Base-by-base conservation (phyloP, 2,888 invertebrate genomes). In the Amphipoea oculea region DNA sequence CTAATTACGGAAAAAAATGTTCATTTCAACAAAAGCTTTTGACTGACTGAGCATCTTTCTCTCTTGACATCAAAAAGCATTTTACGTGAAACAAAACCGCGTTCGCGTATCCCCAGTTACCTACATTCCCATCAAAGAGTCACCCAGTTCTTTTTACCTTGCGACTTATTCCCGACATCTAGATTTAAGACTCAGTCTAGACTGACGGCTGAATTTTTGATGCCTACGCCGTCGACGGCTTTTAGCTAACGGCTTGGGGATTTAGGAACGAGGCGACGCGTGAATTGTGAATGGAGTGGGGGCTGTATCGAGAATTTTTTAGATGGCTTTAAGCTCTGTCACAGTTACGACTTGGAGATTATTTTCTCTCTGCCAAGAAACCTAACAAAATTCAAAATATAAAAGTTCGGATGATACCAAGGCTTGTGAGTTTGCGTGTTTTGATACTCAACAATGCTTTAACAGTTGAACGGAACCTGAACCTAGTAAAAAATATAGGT, bases 191-290 rank as follows among this genome's bases (percentile, higher is more conserved):
- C 74, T 51, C 45, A 70, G 89, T 89, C 89, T 91, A 92, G 93
- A 91, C 92, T 87, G 86, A 40, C 62, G 86, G 74, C 82, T 95
- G 94, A 94, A 95, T 95, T 90, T 93, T 94, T 94, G 89, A 95
- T 94, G 90, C 71, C 73, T 79, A 86, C 89, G 78, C 82, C 84
- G 89, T 77, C 81, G 89, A 90, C 88, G 89, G 93, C 94, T 94
- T 94, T 94, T 92, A 94, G 91, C 88, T 88, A 75, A 75, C 84
- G 80, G 80, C 84, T 84, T 75, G 65, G 81, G 82, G 86, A 85
- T 86, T 88, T 86, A 82, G 77, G 70, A 65, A 79, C 40, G 82
- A 78, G 73, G 86, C 83, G 89, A 86, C 86, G 82, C 85, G 84
- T 83, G 88, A 89, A 91, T 92, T 90, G 84, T 88, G 86, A 89